phyloP scores from a whole-genome alignment of 1,140 invertebrate species.

The Caenorhabditis remanei region DNA sequence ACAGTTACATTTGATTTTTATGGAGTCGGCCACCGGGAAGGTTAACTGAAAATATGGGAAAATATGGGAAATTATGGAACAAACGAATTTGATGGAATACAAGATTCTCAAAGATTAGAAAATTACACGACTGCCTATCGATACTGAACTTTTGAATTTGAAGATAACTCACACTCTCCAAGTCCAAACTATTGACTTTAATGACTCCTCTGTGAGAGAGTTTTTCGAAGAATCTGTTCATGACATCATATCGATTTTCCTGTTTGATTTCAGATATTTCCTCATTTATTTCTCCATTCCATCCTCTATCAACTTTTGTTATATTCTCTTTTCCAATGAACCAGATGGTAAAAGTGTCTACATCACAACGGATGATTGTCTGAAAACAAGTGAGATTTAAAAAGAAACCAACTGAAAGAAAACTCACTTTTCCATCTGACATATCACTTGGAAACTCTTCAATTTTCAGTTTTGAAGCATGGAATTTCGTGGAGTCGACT shows the following conservation, averaged over 20 bases:
- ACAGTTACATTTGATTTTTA: neutral
- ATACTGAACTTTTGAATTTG: too few species aligned
- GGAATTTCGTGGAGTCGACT: neutral
- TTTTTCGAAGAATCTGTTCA: neutral
- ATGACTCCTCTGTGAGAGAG: neutral
- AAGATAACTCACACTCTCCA: neutral
- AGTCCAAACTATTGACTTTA: neutral
- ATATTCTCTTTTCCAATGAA: neutral
- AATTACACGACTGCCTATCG: too few species aligned
- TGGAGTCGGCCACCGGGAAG: neutral
- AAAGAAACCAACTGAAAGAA: too few species aligned
- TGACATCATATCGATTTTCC: neutral
- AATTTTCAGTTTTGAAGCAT: neutral
- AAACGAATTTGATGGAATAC: too few species aligned
- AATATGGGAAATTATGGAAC: too few species aligned
- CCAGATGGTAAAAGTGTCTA: slow-evolving; percentile 7
- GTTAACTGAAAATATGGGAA: too few species aligned
- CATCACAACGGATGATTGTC: neutral
- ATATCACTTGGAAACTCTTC: neutral
- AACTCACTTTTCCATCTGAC: neutral
- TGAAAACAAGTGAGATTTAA: neutral
- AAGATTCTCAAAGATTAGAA: too few species aligned
- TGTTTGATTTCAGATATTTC: neutral
- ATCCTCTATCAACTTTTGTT: neutral
- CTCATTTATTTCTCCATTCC: neutral